A percentile compares a stretch with the other conserved stretches of the same genome.
These are phyloP conservation scores for Spheniscus humboldti DNA, from an alignment of 2,797 vertebrate genomes.

Conservation along the genomic window DNA sequence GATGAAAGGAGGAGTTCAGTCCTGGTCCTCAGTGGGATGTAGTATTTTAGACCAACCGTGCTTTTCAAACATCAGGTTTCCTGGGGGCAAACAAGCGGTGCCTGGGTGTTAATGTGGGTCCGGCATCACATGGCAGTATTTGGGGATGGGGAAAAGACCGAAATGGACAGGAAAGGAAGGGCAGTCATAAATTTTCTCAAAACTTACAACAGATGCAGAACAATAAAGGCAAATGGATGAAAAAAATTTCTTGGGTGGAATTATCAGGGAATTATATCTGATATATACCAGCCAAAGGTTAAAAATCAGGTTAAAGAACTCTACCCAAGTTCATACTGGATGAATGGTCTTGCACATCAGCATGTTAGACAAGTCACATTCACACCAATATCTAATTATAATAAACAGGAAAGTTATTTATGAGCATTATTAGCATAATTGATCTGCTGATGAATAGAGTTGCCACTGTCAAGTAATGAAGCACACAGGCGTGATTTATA, in stretches of 20 bases:
- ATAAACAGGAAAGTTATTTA: neutral
- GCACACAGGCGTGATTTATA: neutral
- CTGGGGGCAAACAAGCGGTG: neutral
- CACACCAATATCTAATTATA: neutral
- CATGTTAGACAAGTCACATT: neutral
- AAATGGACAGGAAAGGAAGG: neutral
- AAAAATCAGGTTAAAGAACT: neutral
- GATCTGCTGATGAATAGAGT: neutral
- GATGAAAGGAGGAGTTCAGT: neutral
- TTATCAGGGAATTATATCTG: neutral
- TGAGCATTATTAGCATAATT: neutral
- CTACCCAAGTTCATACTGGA: neutral
- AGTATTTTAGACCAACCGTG: neutral
- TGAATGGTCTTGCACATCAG: neutral
- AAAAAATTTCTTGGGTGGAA: neutral
- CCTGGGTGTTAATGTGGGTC: neutral
- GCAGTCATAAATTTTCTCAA: neutral
- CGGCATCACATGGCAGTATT: rapidly evolving
- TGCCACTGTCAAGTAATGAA: neutral
- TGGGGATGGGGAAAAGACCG: neutral
- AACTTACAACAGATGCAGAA: neutral
- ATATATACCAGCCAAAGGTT: neutral
- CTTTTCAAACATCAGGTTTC: neutral
- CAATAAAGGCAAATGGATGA: neutral
- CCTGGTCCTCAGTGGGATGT: neutral